Percentiles rank a stretch among this genome's conserved stretches.
Conservation (phyloP, 2,888 invertebrate species). For the Leucophenga montana region DNA sequence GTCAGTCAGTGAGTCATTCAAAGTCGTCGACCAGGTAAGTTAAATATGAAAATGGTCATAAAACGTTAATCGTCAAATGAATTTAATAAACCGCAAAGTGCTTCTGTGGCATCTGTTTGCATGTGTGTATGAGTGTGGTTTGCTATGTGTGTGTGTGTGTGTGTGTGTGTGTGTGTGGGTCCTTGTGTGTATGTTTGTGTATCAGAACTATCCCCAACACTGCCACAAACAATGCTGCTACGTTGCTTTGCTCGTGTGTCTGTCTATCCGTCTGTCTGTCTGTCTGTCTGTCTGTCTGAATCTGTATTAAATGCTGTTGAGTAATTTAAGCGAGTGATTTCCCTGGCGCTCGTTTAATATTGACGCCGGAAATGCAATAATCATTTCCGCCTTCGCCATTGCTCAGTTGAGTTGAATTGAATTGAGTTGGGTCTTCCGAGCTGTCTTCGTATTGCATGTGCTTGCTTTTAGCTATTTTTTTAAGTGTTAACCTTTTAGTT, state of each 20-base stretch:
- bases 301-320: too few relatives aligned
- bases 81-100: slow-evolving; percentile 23
- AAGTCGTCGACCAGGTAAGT: neutral
- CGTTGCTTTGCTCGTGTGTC: neutral
- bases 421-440: too few relatives aligned
- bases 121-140: neutral
- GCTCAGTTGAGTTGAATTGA: neutral
- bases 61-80: slow-evolving; percentile 23
- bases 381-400: too few relatives aligned
- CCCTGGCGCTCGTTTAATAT: too few relatives aligned
- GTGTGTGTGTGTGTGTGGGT: slow-evolving; percentile 9
- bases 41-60: slow-evolving; percentile 20
- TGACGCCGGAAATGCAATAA: too few relatives aligned
- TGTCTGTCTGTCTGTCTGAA: neutral
- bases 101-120: neutral
- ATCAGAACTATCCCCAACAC: too few relatives aligned
- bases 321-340: too few relatives aligned
- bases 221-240: neutral
- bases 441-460: too few relatives aligned
- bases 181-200: too few relatives aligned
- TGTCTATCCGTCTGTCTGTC: neutral
- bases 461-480: too few relatives aligned
- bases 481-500: too few relatives aligned
- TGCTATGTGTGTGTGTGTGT: neutral
- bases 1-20: too few relatives aligned